Conservation (phyloP, 2,797 vertebrate species). For the Mastacembelus armatus region DNA sequence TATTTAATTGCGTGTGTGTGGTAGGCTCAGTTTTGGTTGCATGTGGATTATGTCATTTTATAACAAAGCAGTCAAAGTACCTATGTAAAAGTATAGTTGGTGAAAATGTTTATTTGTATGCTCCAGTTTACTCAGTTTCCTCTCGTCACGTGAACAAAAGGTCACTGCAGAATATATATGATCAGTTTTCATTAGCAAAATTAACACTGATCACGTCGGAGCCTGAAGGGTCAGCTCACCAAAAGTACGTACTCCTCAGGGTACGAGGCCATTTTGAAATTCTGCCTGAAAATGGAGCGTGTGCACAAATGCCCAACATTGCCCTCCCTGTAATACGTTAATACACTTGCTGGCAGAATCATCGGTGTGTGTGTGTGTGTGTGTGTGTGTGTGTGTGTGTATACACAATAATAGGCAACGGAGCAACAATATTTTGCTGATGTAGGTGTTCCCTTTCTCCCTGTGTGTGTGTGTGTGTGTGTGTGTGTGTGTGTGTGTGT, state of each 20-base stretch:
- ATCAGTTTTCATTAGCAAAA: no score
- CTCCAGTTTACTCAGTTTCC: no score
- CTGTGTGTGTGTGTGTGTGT: constrained; percentile 8
- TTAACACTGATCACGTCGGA: no score
- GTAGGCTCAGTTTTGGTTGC: no score
- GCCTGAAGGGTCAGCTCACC: neutral
- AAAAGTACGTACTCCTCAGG: neutral
- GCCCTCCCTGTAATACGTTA: constrained; percentile 43
- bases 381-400: constrained; percentile 9
- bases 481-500: constrained; percentile 18
- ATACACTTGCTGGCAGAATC: constrained; percentile 51
- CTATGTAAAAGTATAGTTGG: no score
- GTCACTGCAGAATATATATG: no score
- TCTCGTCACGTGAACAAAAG: no score
- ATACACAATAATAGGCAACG: neutral
- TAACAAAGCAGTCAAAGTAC: no score
- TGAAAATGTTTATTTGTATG: no score
- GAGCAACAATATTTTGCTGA: constrained; percentile 29
- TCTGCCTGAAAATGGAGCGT: neutral
- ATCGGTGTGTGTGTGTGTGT: constrained; percentile 8
- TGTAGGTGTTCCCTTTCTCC: constrained; percentile 3
- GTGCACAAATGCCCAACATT: constrained; percentile 11
- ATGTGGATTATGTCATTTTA: no score
- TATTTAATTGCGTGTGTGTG: no score
- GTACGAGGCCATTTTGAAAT: constrained; percentile 17